phyloP scores from a whole-genome alignment of 2,113 vertebrate genomes.

The Theristicus caerulescens region DNA sequence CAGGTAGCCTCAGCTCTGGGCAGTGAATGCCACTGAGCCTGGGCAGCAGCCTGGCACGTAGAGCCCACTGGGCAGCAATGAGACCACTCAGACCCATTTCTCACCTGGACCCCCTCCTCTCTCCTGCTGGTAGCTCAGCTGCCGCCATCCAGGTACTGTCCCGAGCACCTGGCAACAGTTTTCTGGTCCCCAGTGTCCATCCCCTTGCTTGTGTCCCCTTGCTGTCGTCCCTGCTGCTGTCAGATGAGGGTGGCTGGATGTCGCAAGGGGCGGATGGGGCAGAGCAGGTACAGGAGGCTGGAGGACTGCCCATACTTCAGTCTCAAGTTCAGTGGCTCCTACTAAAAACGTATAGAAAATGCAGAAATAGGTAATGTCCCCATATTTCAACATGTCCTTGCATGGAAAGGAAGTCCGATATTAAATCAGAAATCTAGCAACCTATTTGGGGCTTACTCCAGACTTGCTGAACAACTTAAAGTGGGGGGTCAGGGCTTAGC shows the following conservation, averaged over 20 bases:
- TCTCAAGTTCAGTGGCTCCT: not conserved
- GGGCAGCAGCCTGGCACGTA: accelerated
- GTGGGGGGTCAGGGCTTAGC: not conserved
- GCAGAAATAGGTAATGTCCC: not conserved
- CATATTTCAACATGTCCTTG: not conserved
- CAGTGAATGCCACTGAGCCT: accelerated
- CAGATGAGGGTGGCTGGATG: not conserved
- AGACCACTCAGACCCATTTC: not conserved
- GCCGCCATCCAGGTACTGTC: not conserved
- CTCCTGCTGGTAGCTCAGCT: accelerated
- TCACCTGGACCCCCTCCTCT: not conserved
- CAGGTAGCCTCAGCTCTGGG: not conserved
- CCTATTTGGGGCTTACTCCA: not conserved
- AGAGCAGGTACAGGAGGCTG: not conserved
- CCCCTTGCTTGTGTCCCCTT: not conserved
- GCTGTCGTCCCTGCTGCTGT: not conserved
- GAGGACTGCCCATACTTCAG: not conserved
- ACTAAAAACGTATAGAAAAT: not conserved
- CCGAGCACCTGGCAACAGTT: not conserved
- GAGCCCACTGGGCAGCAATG: not conserved
- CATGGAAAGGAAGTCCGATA: not conserved
- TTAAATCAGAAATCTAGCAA: not conserved
- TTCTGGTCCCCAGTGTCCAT: not conserved
- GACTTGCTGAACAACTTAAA: not conserved
- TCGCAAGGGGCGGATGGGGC: accelerated